Conservation (phyloP, 2,797 vertebrate genomes). For the Staurois parvus region DNA sequence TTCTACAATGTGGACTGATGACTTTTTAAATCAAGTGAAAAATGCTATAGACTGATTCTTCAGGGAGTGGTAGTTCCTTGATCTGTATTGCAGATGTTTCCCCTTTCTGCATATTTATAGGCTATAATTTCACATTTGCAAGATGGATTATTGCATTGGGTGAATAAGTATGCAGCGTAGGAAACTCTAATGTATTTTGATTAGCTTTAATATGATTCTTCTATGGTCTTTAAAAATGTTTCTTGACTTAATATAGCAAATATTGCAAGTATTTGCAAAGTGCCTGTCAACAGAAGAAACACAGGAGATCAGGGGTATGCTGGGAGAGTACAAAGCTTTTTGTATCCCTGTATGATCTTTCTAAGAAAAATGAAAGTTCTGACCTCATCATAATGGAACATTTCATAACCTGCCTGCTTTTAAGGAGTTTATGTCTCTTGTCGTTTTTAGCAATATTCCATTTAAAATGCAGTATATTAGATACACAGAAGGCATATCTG, state of each 20-base stretch:
- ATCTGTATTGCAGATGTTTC: constrained; percentile 55
- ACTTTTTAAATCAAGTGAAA: constrained; percentile 20
- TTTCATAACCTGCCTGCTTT: no score
- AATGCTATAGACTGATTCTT: background rate
- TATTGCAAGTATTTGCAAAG: constrained; percentile 38
- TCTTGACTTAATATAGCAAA: constrained; percentile 14
- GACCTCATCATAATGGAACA: no score
- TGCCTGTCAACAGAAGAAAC: constrained; percentile 24
- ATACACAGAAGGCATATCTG: no score
- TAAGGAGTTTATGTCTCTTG: no score
- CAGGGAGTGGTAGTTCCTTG: background rate
- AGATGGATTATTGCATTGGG: constrained; percentile 51
- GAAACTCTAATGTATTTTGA: constrained; percentile 60
- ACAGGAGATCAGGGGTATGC: constrained; percentile 25
- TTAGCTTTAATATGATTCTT: constrained; percentile 56
- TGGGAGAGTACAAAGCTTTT: background rate
- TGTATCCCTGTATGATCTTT: no score
- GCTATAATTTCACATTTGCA: constrained; percentile 46
- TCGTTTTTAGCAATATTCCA: no score
- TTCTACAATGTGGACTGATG: background rate
- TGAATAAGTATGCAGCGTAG: constrained; percentile 39
- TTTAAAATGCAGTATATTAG: no score
- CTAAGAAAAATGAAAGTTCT: no score
- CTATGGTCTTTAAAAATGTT: constrained; percentile 1
- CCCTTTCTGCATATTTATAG: constrained; percentile 47